Base-by-base conservation (phyloP, 2,113 vertebrate genomes). In the Hyperoodon ampullatus region DNA sequence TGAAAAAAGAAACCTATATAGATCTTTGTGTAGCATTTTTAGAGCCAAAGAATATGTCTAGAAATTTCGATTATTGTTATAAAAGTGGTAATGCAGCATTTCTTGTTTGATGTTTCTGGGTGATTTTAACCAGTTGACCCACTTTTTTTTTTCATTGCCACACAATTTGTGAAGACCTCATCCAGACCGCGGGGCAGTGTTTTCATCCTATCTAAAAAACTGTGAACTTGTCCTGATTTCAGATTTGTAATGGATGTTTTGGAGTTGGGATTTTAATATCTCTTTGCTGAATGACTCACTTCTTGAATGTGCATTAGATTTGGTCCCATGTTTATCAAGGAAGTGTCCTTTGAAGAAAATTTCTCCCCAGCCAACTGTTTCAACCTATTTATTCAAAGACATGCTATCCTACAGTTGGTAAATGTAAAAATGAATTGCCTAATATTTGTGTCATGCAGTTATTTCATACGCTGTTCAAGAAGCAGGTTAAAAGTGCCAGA, bases 341-440 rank as follows among this genome's bases (percentile, higher is more conserved):
- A 93, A 91, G 8, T 15, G 7, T 97, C 65, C 44, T 19, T 19
- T 93, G 65, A 96, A 96, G 96, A 95, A 88, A 78, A 89, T 28
- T 28, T 81, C 72, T 94, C 35, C 66, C 53, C 68, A 33, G 5
- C 24, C 61, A 24, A 77, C 72, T 33, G 15, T 88, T 96, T 89
- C 58, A 58, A 30, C 78, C 89, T 60, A 18, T 88, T 71, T 84
- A 71, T 90, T 92, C 83, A 60, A 93, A 96, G 60, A 63, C 55
- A 18, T 15, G 13, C 9, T 80, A 2, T 65, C 71, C 71, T n/a
- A 14, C 1, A 16, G 50, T 18, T 58, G 80, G 50, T 65, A 80
- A 92, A 68, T 81, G 24, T 68, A 4, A 87, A 71, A 60, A 72
- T 78, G 47, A 96, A 90, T 3, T 11, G 19, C 2, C 28, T 53